Evolutionary conservation across 2,888 invertebrate genomes (phyloP).

Genomic region (Nomada fucata): DNA sequence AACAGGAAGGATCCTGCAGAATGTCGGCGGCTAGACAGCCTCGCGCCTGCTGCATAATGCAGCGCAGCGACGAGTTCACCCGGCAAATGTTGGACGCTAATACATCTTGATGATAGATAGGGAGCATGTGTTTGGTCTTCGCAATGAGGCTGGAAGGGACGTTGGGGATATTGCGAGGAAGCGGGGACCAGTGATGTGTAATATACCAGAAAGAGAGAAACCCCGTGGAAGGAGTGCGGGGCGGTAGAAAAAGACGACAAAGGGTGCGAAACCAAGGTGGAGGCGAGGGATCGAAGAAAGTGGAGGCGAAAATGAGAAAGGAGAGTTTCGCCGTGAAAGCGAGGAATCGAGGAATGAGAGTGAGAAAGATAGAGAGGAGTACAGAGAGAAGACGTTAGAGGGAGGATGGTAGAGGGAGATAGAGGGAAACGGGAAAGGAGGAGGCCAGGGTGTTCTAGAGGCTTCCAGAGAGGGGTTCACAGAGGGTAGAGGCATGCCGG

Average conservation of each 20-base stretch:
- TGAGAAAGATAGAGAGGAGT: background rate
- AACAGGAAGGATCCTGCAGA: slow-evolving; percentile 65
- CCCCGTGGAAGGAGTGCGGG: background rate
- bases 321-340: slow-evolving; percentile 7
- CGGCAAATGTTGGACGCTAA: slow-evolving; percentile 83
- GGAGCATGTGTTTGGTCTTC: slow-evolving; percentile 83
- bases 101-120: slow-evolving; percentile 84
- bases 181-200: slow-evolving; percentile 21
- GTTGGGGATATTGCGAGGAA: slow-evolving; percentile 69
- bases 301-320: slow-evolving; percentile 48
- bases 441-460: slow-evolving; percentile 63
- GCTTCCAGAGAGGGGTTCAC: slow-evolving; percentile 59
- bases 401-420: background rate
- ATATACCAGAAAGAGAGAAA: background rate
- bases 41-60: slow-evolving; percentile 81
- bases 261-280: background rate
- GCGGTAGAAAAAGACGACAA: slow-evolving; percentile 8
- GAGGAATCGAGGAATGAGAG: background rate
- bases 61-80: slow-evolving; percentile 81
- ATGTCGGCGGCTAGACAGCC: slow-evolving; percentile 64
- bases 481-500: slow-evolving; percentile 56
- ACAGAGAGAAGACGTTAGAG: background rate
- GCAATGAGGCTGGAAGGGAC: slow-evolving; percentile 80
- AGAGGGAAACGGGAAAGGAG: slow-evolving; percentile 41
- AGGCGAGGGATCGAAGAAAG: slow-evolving; percentile 1